Evolutionary conservation across 2,888 invertebrate species (phyloP).

Genomic region (Noctua fimbriata): DNA sequence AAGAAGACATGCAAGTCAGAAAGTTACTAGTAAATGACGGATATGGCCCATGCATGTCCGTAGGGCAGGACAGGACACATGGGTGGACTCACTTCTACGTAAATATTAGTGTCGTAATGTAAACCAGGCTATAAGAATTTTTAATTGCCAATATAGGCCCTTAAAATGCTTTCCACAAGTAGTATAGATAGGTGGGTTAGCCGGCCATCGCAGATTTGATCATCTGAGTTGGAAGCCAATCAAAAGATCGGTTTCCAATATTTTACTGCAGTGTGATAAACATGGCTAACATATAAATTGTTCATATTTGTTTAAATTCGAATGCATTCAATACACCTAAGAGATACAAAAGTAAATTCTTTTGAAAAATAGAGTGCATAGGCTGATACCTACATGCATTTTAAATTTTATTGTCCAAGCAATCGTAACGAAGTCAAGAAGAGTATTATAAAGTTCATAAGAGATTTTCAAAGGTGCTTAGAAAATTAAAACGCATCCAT

Average conservation of each 20-base stretch:
- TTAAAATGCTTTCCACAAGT: not conserved
- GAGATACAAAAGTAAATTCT: constrained; percentile 57
- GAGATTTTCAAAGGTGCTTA: constrained; percentile 61
- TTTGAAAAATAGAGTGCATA: constrained; percentile 61
- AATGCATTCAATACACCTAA: constrained; percentile 52
- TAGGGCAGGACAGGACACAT: constrained; percentile 33
- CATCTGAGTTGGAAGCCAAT: not conserved
- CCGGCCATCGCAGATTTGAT: constrained; percentile 21
- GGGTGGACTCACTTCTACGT: constrained; percentile 41
- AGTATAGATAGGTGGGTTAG: not conserved
- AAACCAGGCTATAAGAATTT: constrained; percentile 17
- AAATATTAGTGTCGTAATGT: constrained; percentile 32
- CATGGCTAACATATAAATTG: constrained; percentile 1
- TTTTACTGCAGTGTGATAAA: constrained; percentile 3
- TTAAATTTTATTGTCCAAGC: constrained; percentile 61
- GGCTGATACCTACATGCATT: constrained; percentile 46
- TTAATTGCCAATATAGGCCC: constrained; percentile 6
- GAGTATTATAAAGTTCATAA: constrained; percentile 53
- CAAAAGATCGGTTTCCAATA: not conserved
- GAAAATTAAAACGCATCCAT: constrained; percentile 67
- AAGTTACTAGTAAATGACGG: constrained; percentile 37
- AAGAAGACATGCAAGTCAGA: constrained; percentile 39
- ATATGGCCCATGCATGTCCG: constrained; percentile 18
- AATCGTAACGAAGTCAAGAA: constrained; percentile 47
- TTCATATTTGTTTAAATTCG: constrained; percentile 49